Base-by-base conservation (phyloP, 2,888 invertebrate genomes). In the Hofmannophila pseudospretella region DNA sequence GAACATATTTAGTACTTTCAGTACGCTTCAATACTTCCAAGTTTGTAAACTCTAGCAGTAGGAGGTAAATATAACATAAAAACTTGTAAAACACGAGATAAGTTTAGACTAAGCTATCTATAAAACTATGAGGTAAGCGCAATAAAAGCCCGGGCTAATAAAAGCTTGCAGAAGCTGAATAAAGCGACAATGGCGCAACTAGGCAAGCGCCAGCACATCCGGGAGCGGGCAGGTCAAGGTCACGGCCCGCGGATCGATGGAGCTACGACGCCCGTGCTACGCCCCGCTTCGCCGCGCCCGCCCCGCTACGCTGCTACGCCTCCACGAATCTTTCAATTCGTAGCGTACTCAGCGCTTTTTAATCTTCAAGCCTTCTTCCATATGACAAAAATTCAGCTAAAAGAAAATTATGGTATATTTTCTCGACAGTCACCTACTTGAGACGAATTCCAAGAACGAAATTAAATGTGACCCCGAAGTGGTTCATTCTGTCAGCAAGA, bases 141-240 rank as follows among this genome's bases (percentile, higher is more conserved):
- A 67, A 73, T 71, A 73, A 73, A 77, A 63, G 41, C 59, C 47
- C 40, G n/a, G 47, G 67, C 75, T 78, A 80, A 78, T 80, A 80
- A 80, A 80, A 80, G 71, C 70, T 54, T 47, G 34, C 35, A 54
- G 66, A 52, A 68, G 66, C 70, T 67, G 66, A 66, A 67, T 64
- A 65, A 63, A 74, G 73, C 73, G 73, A 76, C 73, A 78, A 76
- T 76, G 63, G 77, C 76, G 76, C 73, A 75, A 76, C 71, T 74
- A 67, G 76, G 73, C 72, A 67, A 74, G 63, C 57, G 58, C 57
- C 57, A 62, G 72, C 63, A 78, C 76, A 81, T 79, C 86, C 84
- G 86, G 85, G 85, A 84, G 79, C 76, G 85, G 84, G 73, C 89
- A 73, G 89, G 90, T 89, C 89, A 89, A 89, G 89, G 90, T 89